These are phyloP conservation scores for Scomber scombrus DNA, from an alignment of 2,113 vertebrate genomes.

Conservation along the genomic window DNA sequence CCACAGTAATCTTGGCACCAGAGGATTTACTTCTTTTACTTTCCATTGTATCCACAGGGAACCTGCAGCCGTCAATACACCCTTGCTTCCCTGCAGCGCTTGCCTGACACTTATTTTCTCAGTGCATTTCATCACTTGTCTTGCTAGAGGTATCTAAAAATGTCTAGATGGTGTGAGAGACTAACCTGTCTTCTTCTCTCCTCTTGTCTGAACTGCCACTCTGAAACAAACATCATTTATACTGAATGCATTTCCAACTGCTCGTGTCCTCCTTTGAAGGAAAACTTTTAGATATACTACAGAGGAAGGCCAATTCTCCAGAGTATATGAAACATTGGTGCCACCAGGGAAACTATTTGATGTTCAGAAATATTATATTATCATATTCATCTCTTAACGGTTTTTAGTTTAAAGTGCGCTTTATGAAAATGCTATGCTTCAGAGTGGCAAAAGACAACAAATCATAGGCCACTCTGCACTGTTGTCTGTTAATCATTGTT, in stretches of 20 bases:
- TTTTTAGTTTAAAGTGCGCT: too few relatives aligned
- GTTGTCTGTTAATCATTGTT: too few relatives aligned
- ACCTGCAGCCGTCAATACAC: background rate
- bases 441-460: too few relatives aligned
- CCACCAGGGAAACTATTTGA: too few relatives aligned
- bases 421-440: too few relatives aligned
- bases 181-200: background rate
- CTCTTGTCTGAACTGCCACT: background rate
- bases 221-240: background rate
- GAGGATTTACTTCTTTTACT: slow-evolving; percentile 5
- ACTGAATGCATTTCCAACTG: background rate
- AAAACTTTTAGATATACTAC: background rate
- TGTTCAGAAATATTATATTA: background rate
- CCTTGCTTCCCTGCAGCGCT: background rate
- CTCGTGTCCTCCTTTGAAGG: background rate
- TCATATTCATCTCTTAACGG: too few relatives aligned
- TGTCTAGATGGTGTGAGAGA: slow-evolving; percentile 1
- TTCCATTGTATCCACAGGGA: slow-evolving; percentile 25
- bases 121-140: slow-evolving; percentile 22
- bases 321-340: background rate
- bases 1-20: background rate
- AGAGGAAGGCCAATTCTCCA: background rate
- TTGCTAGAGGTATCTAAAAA: slow-evolving; percentile 4
- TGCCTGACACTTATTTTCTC: background rate
- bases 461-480: too few relatives aligned